Conservation (phyloP, 64 coral and sea anemone species). For the Porites lutea region DNA sequence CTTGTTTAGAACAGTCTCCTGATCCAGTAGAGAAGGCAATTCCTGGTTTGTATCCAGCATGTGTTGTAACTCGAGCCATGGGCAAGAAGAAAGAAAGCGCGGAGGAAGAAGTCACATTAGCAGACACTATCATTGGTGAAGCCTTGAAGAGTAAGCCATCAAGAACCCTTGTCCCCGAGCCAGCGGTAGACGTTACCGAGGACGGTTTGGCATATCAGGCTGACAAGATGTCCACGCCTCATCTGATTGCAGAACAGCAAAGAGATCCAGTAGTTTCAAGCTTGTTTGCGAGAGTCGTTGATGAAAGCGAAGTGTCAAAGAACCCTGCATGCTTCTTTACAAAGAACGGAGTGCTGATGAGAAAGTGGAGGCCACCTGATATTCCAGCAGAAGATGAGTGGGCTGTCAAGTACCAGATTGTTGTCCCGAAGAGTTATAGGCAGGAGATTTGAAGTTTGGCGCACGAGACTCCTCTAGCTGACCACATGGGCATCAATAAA, state of each 20-base stretch:
- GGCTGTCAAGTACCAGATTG: conserved; percentile 58
- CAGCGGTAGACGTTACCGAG: neutral
- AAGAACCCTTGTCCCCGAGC: neutral
- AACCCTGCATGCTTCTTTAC: conserved; percentile 27
- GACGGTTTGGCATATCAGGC: neutral
- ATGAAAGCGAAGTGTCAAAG: conserved; percentile 34
- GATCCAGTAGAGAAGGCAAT: conserved; percentile 43
- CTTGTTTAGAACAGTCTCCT: too few relatives aligned
- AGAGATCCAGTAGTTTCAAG: neutral
- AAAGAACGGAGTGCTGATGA: conserved; percentile 47
- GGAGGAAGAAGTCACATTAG: neutral
- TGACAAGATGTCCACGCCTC: neutral
- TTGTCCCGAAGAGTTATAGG: conserved; percentile 21
- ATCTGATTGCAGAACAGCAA: conserved; percentile 4
- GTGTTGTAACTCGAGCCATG: conserved; percentile 78
- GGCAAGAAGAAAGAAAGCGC: conserved; percentile 3
- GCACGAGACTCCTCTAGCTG: conserved; percentile 58
- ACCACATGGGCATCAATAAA: conserved; percentile 59
- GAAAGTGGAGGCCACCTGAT: conserved; percentile 64
- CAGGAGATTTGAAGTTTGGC: conserved; percentile 46
- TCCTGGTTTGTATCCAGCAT: conserved; percentile 66
- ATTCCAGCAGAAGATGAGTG: conserved; percentile 65
- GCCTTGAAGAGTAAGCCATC: neutral
- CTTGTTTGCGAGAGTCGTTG: conserved; percentile 23
- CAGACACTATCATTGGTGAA: conserved; percentile 25